Evolutionary conservation across 1,140 invertebrate species (phyloP), one percentile per base, ranked within the genome.

Genomic region (Diuraphis noxia): DNA sequence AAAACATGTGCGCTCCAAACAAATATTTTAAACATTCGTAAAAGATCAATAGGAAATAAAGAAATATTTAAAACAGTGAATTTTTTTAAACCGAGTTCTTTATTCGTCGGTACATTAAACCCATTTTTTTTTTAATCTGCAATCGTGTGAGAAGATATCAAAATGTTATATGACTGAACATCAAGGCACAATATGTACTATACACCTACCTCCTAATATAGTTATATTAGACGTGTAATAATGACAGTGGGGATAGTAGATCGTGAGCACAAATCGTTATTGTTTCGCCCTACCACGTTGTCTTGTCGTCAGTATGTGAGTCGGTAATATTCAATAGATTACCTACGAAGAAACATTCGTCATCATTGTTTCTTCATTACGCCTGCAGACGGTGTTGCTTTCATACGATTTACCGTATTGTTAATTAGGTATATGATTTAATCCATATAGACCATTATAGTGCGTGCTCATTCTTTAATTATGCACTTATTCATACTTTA

Each of bases 141-240:
- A 13, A 17, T 63, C 56, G 30, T 72, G 56, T 72, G 30, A 30
- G 56, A n/a, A 4, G 56, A n/a, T 72, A 17, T 72, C 13, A 72
- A 72, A n/a, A 72, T 72, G n/a, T 25, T 9, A 1, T n/a, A 72
- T 72, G 30, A 72, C 56, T 63, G 19, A n/a, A n/a, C 56, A 72
- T 5, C n/a, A n/a, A 72, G 30, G 30, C 13, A 72, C 13, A 13
- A 17, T n/a, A 4, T 72, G n/a, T n/a, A n/a, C 4, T 72, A 72
- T n/a, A 72, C 56, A 72, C 56, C 56, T 72, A 72, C 30, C 56
- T 72, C 56, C 56, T 72, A 72, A 72, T 72, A 72, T 72, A 72
- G 56, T n/a, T n/a, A 4, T 72, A 72, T 72, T 72, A 72, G n/a
- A 72, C 56, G n/a, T 17, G 34, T n/a, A n/a, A 72, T 52, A 49